Conservation (phyloP, 2,888 invertebrate species). For the Polyploca ridens region DNA sequence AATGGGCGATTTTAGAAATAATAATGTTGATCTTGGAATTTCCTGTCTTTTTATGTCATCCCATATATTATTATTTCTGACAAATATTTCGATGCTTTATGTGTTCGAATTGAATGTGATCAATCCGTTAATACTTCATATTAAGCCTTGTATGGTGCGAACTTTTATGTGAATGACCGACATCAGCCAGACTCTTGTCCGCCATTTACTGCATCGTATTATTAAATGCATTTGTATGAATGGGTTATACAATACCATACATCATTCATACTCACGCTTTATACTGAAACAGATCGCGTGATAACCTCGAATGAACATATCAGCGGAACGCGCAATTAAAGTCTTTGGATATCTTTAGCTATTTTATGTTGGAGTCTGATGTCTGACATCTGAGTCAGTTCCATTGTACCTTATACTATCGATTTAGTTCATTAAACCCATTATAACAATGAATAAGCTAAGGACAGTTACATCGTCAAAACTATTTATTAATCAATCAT, state of each 20-base stretch:
- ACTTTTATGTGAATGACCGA: constrained; percentile 50
- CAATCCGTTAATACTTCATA: no score
- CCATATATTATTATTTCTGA: no score
- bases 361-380: constrained; percentile 23
- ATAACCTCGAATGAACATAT: constrained; percentile 31
- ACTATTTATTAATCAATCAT: neutral
- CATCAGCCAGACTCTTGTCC: constrained; percentile 33
- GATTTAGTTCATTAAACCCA: constrained; percentile 20
- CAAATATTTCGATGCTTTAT: no score
- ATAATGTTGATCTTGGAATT: no score
- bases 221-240: constrained; percentile 9
- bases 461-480: constrained; percentile 14
- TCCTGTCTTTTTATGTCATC: no score
- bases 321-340: constrained; percentile 30
- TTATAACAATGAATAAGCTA: constrained; percentile 12
- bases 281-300: constrained; percentile 40
- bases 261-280: constrained; percentile 16
- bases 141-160: constrained; percentile 22
- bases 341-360: neutral
- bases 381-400: constrained; percentile 18
- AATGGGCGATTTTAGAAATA: no score
- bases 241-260: neutral
- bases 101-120: no score
- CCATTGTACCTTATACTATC: constrained; percentile 15
- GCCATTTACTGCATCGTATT: constrained; percentile 16